phyloP scores from a whole-genome alignment of 2,797 vertebrate genomes.

The Pipistrellus pygmaeus region DNA sequence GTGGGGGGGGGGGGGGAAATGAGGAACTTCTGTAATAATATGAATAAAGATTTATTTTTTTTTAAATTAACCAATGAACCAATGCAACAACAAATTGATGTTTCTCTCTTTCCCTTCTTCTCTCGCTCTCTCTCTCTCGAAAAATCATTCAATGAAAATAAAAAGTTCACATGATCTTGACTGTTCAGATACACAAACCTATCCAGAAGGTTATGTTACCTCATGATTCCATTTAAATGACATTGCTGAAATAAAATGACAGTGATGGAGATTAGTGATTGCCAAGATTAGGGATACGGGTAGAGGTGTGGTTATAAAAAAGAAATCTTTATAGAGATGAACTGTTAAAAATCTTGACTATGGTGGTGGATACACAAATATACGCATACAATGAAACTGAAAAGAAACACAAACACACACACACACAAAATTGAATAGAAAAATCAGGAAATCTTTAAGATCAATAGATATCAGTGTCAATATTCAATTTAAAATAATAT shows the following conservation, averaged over 20 bases:
- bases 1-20: too few relatives aligned
- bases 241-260: conserved; percentile 8
- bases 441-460: background rate
- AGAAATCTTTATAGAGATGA: background rate
- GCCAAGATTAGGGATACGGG: background rate
- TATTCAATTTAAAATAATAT: background rate
- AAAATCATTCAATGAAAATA: background rate
- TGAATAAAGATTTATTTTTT: too few relatives aligned
- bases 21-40: too few relatives aligned
- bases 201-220: background rate
- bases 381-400: background rate
- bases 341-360: background rate
- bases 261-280: background rate
- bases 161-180: conserved; percentile 39
- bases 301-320: background rate
- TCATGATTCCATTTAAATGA: background rate
- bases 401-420: background rate
- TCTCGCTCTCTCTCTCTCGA: too few relatives aligned
- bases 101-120: background rate
- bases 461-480: background rate
- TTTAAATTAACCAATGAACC: background rate
- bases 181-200: background rate
- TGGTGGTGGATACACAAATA: background rate
- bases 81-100: background rate
- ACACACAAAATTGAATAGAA: background rate